phyloP scores from a whole-genome alignment of 1,140 invertebrate genomes.

The Dendrolimus punctatus region DNA sequence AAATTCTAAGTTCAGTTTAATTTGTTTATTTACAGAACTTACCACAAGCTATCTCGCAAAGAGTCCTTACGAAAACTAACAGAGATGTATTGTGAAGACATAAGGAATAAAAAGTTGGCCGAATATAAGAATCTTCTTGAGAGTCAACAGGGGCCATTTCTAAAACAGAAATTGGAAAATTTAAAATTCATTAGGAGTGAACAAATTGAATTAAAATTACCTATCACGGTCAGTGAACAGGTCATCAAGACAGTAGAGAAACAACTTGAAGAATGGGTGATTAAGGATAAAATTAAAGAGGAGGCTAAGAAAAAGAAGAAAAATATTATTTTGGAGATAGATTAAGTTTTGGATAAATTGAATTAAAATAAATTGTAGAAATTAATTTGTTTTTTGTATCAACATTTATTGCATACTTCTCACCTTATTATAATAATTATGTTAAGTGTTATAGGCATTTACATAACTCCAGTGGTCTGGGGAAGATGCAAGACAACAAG shows the following conservation, averaged over 20 bases:
- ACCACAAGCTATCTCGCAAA: conserved; percentile 76
- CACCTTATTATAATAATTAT: neutral
- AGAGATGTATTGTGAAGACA: conserved; percentile 77
- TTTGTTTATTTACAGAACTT: conserved; percentile 26
- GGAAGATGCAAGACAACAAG: too few species aligned
- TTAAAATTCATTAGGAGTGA: conserved; percentile 81
- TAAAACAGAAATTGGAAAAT: conserved; percentile 74
- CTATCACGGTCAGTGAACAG: conserved; percentile 76
- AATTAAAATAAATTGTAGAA: conserved; percentile 6
- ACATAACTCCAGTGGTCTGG: too few species aligned
- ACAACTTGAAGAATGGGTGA: conserved; percentile 65
- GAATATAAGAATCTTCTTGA: conserved; percentile 77
- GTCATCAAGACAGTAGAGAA: conserved; percentile 75
- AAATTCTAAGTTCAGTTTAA: too few species aligned
- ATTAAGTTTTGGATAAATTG: conserved; percentile 7
- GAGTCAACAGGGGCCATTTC: conserved; percentile 78
- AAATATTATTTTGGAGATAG: conserved; percentile 27
- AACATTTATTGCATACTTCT: neutral
- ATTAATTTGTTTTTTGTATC: neutral
- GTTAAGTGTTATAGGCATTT: too few species aligned
- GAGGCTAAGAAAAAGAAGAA: conserved; percentile 52
- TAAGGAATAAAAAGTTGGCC: conserved; percentile 76
- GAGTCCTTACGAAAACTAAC: conserved; percentile 78
- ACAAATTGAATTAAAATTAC: conserved; percentile 77
- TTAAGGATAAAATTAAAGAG: conserved; percentile 49